phyloP scores from a whole-genome alignment of 2,113 vertebrate genomes.

The Gambusia holbrooki region DNA sequence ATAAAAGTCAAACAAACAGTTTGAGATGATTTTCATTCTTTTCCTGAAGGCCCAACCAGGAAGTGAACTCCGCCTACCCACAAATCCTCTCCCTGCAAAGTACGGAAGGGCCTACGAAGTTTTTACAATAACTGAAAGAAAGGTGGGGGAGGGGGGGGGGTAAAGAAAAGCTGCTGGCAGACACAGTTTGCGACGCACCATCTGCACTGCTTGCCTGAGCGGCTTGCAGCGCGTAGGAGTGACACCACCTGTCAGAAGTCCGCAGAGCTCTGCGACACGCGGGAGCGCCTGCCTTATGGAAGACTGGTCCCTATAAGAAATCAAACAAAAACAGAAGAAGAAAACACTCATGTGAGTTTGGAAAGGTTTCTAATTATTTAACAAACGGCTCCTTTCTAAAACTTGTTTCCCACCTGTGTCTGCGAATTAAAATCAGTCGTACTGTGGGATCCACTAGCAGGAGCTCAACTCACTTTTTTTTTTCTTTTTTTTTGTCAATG shows the following conservation, averaged over 20 bases:
- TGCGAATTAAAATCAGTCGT: neutral
- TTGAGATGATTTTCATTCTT: conserved; percentile 44
- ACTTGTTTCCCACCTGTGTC: too few relatives aligned
- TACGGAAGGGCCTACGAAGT: neutral
- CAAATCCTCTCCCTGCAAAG: neutral
- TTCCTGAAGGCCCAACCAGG: conserved; percentile 22
- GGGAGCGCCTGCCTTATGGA: conserved; percentile 21
- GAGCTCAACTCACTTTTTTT: neutral
- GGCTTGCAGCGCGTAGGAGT: conserved; percentile 59
- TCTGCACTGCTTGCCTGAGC: conserved; percentile 58
- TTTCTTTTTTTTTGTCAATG: too few relatives aligned
- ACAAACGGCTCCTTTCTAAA: neutral
- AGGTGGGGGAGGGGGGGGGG: too few relatives aligned
- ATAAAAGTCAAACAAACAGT: conserved; percentile 58
- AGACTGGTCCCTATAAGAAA: conserved; percentile 15
- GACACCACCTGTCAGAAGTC: conserved; percentile 65
- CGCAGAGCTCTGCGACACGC: conserved; percentile 28
- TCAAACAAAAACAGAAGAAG: neutral
- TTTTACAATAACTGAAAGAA: conserved; percentile 6
- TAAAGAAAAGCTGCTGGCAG: conserved; percentile 23
- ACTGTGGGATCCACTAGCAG: neutral
- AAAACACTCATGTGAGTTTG: neutral
- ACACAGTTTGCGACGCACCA: conserved; percentile 42
- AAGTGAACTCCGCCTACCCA: neutral
- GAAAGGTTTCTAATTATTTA: neutral